Percentiles rank a stretch among this genome's conserved stretches.
Conservation (phyloP, 2,888 invertebrate species). For the Cryptocheilus praepositus region DNA sequence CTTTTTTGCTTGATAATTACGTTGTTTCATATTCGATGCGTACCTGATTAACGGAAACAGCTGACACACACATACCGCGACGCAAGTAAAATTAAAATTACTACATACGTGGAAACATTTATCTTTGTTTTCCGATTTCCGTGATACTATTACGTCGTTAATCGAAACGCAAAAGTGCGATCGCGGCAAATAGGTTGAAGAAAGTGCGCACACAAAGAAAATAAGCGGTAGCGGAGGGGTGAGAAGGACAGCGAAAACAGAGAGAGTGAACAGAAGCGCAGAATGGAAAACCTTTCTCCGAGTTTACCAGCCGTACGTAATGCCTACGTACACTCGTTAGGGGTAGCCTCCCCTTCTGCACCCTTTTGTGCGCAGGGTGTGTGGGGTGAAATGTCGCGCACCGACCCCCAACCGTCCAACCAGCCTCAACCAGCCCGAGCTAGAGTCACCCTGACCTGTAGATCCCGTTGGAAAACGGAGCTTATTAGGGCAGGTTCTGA, state of each 20-base stretch:
- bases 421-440: too few species aligned
- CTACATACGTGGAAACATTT: too few species aligned
- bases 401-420: not conserved
- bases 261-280: not conserved
- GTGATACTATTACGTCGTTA: not conserved
- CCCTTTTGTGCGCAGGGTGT: not conserved
- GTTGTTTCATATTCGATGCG: too few species aligned
- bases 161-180: not conserved
- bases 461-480: constrained; percentile 1
- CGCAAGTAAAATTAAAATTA: too few species aligned
- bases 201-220: not conserved
- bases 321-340: constrained; percentile 9
- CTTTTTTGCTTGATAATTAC: too few species aligned
- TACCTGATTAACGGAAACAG: too few species aligned
- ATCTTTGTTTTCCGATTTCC: too few species aligned
- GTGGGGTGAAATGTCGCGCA: not conserved
- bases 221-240: not conserved
- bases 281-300: constrained; percentile 9
- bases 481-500: not conserved
- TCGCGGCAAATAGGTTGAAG: not conserved
- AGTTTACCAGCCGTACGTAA: constrained; percentile 10
- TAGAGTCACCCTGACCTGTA: not conserved
- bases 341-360: not conserved
- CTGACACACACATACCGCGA: too few species aligned
- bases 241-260: not conserved